Evolutionary conservation across 2,888 invertebrate species (phyloP), one percentile per base, ranked within the genome.

Genomic region (Archips xylosteana): DNA sequence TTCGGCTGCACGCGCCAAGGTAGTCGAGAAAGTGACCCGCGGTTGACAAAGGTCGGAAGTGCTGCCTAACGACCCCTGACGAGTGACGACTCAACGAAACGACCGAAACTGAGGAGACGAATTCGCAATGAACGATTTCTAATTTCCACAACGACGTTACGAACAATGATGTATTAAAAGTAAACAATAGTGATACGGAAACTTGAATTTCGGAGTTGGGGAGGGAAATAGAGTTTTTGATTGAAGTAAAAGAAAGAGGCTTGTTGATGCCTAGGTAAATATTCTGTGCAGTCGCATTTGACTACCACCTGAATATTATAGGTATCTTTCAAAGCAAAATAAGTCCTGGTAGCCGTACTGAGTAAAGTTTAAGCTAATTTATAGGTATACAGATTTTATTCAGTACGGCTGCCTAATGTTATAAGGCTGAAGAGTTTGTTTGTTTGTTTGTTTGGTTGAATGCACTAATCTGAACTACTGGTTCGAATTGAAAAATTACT

Each of bases 1-100:
- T 73, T 73, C 15, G 68, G 73, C 59, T 57, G 76, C 77, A 78
- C 75, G 77, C 59, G 75, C 76, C 75, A 67, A 76, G 76, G 72
- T 66, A 83, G 80, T 47, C 63, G 69, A 89, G 92, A 93, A 92
- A 93, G 92, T 90, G 87, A 86, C 84, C 83, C 76, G 78, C 82
- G 81, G 85, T 85, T 85, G 88, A 93, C 93, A 94, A 93, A 92
- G 92, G 89, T 93, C 92, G 93, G 93, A 93, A 92, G 86, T 87
- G 78, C 77, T 78, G 79, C 81, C 84, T 88, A 92, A 89, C 90
- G 90, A 90, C 84, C 92, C 92, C 88, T 90, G 92, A 91, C 89
- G 84, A 13, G 88, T 90, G 92, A 91, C 89, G 84, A 13, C 32
- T 57, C 57, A 78, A 70, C 70, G 75, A 77, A 77, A 74, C 77